A percentile compares a stretch with the other conserved stretches of the same genome.
Conservation (phyloP, 2,113 vertebrate genomes). For the Nothocercus nigrocapillus region DNA sequence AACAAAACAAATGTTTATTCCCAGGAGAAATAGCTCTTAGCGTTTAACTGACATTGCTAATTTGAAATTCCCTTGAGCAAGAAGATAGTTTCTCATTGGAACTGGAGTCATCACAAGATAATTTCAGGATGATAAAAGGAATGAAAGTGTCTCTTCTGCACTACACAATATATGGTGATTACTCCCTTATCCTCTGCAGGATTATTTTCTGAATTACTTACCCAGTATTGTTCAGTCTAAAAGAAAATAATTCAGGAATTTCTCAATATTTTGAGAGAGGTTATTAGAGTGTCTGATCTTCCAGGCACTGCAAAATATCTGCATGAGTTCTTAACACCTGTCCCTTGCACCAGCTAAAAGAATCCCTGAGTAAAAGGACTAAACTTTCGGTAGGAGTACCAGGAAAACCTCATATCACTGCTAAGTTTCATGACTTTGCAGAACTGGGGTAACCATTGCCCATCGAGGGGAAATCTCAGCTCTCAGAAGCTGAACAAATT, state of each 20-base stretch:
- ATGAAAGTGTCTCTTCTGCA: not conserved
- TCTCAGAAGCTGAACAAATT: not conserved
- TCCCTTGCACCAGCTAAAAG: not conserved
- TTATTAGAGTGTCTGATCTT: not conserved
- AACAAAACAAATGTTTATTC: constrained; percentile 69
- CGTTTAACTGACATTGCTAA: constrained; percentile 51
- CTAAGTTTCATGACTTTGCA: not conserved
- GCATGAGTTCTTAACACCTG: not conserved
- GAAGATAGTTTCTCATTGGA: not conserved
- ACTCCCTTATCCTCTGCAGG: not conserved
- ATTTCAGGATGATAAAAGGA: constrained; percentile 35
- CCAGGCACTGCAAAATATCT: not conserved
- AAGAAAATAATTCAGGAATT: not conserved
- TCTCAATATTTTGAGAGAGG: not conserved
- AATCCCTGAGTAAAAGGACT: not conserved
- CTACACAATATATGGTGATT: not conserved
- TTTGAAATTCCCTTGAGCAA: constrained; percentile 61
- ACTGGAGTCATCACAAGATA: not conserved
- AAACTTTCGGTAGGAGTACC: not conserved
- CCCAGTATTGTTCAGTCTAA: not conserved
- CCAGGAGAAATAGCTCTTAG: constrained; percentile 27
- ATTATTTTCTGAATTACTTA: constrained; percentile 25
- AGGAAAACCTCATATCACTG: not conserved
- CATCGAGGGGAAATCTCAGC: not conserved
- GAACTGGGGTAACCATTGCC: not conserved